phyloP scores from a whole-genome alignment of 2,888 invertebrate species.

The Mimachlamys varia region DNA sequence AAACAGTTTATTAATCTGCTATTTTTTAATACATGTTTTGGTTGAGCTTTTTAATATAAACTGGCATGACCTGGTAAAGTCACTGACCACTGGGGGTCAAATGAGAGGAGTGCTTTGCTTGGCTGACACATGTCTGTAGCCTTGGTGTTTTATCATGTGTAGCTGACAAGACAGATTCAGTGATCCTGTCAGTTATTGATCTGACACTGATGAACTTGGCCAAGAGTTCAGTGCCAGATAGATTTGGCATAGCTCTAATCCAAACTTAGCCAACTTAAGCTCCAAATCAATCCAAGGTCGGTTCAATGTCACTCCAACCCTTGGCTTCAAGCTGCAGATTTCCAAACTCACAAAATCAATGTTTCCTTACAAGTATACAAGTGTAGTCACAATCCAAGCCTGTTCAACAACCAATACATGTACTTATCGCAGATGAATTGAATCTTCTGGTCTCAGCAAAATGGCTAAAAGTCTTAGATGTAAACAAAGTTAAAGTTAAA shows the following conservation, averaged over 20 bases:
- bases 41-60: not conserved
- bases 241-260: conserved; percentile 12
- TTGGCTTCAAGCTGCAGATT: not conserved
- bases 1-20: not conserved
- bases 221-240: conserved; percentile 6
- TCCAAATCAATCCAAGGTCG: conserved; percentile 2
- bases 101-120: not conserved
- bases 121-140: conserved; percentile 11
- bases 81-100: not conserved
- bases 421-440: not conserved
- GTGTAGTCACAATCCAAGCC: not conserved
- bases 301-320: conserved; percentile 13
- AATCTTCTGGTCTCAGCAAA: not conserved
- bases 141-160: conserved; percentile 24
- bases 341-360: not conserved
- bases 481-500: no score
- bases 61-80: not conserved
- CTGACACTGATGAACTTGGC: conserved; percentile 20
- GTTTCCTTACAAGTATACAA: not conserved
- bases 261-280: conserved; percentile 34
- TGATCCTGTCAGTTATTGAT: conserved; percentile 8
- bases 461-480: no score
- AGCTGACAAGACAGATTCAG: conserved; percentile 11
- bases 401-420: not conserved
- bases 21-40: not conserved